Evolutionary conservation across 2,888 invertebrate species (phyloP).

Genomic region (Celastrina argiolus): DNA sequence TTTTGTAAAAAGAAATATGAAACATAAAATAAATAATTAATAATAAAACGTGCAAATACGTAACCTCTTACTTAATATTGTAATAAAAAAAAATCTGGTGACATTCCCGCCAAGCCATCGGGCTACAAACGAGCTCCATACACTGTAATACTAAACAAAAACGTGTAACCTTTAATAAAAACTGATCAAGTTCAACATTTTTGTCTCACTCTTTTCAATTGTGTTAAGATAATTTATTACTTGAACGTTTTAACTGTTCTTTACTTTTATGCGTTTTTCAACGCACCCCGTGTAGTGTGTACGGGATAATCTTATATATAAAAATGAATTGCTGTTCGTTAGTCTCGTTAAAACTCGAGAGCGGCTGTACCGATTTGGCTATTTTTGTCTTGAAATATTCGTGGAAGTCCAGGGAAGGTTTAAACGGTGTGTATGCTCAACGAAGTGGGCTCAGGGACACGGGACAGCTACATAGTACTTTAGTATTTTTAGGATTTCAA

Average conservation of each 20-base stretch:
- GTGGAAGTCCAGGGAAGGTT: too few relatives aligned
- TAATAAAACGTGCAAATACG: conserved; percentile 3
- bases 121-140: conserved; percentile 16
- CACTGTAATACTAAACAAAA: conserved; percentile 5
- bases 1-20: not conserved
- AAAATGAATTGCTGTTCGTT: too few relatives aligned
- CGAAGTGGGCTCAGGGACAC: too few relatives aligned
- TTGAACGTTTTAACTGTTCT: not conserved
- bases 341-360: too few relatives aligned
- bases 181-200: not conserved
- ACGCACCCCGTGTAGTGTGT: too few relatives aligned
- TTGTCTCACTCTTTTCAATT: not conserved
- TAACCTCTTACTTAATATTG: conserved; percentile 18
- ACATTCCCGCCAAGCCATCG: conserved; percentile 20
- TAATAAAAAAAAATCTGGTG: conserved; percentile 19
- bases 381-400: too few relatives aligned
- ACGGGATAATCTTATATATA: too few relatives aligned
- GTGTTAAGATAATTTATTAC: not conserved
- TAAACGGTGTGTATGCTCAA: too few relatives aligned
- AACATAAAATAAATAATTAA: not conserved
- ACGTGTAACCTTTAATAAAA: not conserved
- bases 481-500: too few relatives aligned
- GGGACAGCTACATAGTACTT: too few relatives aligned
- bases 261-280: too few relatives aligned
- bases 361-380: too few relatives aligned